A percentile compares a stretch with the other conserved stretches of the same genome.
phyloP scores from a whole-genome alignment of 23 tunicate species.

The Corella eumyota region DNA sequence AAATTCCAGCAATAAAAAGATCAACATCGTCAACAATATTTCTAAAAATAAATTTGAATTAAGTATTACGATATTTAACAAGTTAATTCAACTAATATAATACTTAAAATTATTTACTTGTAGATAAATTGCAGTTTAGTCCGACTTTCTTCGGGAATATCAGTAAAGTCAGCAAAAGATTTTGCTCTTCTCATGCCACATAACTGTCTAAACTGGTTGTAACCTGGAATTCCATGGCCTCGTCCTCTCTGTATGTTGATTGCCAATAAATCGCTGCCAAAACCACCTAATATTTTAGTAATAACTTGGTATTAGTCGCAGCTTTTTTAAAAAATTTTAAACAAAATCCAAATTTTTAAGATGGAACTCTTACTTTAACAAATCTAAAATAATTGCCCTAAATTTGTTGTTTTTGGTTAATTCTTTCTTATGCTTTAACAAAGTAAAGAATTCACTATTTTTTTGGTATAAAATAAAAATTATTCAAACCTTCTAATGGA shows the following conservation, averaged over 20 bases:
- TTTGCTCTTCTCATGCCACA: conserved; percentile 46
- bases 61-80: neutral
- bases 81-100: too few relatives aligned
- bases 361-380: too few relatives aligned
- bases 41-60: neutral
- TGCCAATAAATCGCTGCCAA: conserved; percentile 53
- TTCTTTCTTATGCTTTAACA: too few relatives aligned
- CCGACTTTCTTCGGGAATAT: conserved; percentile 15
- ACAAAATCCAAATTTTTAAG: too few relatives aligned
- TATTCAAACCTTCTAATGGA: too few relatives aligned
- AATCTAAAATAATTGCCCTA: too few relatives aligned
- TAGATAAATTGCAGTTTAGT: conserved; percentile 13
- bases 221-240: conserved; percentile 85
- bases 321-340: too few relatives aligned
- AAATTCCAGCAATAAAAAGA: conserved; percentile 50
- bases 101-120: too few relatives aligned
- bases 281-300: conserved; percentile 2
- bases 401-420: too few relatives aligned
- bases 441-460: too few relatives aligned
- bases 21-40: conserved; percentile 68
- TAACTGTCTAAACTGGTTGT: conserved; percentile 68
- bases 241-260: conserved; percentile 82
- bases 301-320: too few relatives aligned
- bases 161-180: conserved; percentile 20
- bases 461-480: too few relatives aligned